Percentiles rank a stretch among this genome's conserved stretches.
These are phyloP conservation scores for Operophtera brumata DNA, from an alignment of 2,888 invertebrate species.

Conservation along the genomic window DNA sequence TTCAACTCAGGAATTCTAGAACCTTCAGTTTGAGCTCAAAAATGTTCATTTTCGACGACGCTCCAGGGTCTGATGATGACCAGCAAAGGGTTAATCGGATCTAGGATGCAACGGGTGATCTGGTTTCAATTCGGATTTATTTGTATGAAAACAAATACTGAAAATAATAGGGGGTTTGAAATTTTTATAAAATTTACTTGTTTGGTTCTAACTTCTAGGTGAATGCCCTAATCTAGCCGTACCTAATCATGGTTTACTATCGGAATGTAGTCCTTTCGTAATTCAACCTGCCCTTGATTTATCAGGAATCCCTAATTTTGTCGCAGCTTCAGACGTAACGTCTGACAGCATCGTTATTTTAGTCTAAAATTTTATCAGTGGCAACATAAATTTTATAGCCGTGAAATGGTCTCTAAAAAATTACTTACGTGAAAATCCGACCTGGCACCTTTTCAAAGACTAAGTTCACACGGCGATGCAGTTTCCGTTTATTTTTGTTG, in stretches of 20 bases:
- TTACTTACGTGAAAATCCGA: constrained; percentile 50
- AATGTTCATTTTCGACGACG: too few species aligned
- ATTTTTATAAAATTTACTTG: too few species aligned
- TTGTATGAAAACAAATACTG: too few species aligned
- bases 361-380: constrained; percentile 48
- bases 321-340: constrained; percentile 31
- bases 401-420: constrained; percentile 60
- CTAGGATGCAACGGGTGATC: too few species aligned
- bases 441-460: constrained; percentile 66
- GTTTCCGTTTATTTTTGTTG: background rate
- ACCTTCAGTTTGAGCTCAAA: too few species aligned
- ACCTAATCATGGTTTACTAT: too few species aligned
- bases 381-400: constrained; percentile 60
- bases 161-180: too few species aligned
- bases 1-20: too few species aligned
- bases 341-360: constrained; percentile 56
- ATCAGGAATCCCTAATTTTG: constrained; percentile 22
- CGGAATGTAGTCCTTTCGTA: constrained; percentile 4
- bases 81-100: too few species aligned
- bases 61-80: too few species aligned
- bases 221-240: constrained; percentile 8
- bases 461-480: constrained; percentile 4
- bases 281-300: constrained; percentile 6
- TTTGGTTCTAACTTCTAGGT: background rate
- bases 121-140: too few species aligned